Evolutionary conservation across 37 sponge, comb jelly and placozoan species (phyloP), one percentile per base, ranked within the genome.

Genomic region (Petrosia ficiformis): DNA sequence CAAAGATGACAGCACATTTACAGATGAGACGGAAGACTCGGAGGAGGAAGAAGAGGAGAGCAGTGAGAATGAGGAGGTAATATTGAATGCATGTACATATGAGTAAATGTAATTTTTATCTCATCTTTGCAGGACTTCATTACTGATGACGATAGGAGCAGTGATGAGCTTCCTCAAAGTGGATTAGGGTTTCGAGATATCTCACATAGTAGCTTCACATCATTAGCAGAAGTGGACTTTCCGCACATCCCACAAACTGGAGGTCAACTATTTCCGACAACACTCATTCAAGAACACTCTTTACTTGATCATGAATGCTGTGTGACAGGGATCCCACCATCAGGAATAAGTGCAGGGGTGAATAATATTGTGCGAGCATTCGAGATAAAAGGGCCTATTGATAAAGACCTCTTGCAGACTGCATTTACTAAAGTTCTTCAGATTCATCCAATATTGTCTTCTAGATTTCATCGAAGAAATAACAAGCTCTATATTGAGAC

Each of bases 281-380:
- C 94, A 67, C 34, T 93, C 33, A 83, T 93, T 19, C 94, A 93
- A 41, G 87, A 83, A 28, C 86, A 89, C 42, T 72, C 73, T 1
- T 67, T 77, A 4, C 38, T 78, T 25, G 94, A 93, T 54, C 11
- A 22, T 2, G 79, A 81, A 42, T 48, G 48, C 3, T 80, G 26
- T 43, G 71, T 76, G 26, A 68, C 75, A 1, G 54, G 54, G 8
- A 26, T 64, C 5, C 65, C 60, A 29, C 43, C 44, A 11, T 34
- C 70, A 10, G 90, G 83, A 16, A 59, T 85, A 1, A 79, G 77
- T 54, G 22, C 70, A 22, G 42, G 90, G 54, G 82, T 78, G 43
- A 72, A 89, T 57, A 93, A 93, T 41, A 70, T 93, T 41, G 94
- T 93, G 48, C 75, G 94, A 33, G 85, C 57, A 4, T 86, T 89